Base-by-base conservation (phyloP, 2,797 vertebrate genomes). In the Ctenochaetus hawaiiensis region DNA sequence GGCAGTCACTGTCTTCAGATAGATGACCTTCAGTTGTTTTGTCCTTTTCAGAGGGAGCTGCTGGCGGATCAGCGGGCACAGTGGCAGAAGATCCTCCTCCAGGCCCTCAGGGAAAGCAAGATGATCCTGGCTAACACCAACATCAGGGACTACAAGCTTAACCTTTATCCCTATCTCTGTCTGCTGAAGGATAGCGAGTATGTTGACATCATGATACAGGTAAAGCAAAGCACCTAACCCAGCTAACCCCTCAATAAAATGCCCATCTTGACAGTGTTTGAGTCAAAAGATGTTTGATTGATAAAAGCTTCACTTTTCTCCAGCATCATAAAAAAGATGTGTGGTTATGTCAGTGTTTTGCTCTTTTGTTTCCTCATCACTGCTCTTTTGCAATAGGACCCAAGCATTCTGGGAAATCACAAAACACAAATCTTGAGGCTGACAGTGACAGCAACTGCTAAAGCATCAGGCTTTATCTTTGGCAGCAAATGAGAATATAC, bases 181-280 rank as follows among this genome's bases (percentile, higher is more conserved):
- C 82, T 98, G 85, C 92, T 99, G 77, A 88, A 94, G 0, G 97
- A 99, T 16, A 59, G 75, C 17, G 96, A 97, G 22, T 96, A 97
- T 0, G 95, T 96, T 45, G 91, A 92, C 80, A 94, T 98, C 83
- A 96, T 99, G 96, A 53, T 99, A 72, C 95, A 97, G 96, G 97
- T 99, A 87, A 90, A 10, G 53, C 47, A 63, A 49, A 56, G 48
- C 74, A 39, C 11, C 22, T 8, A 17, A 22, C 44, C 34, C 48
- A 59, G 41, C 47, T 39, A 41, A 0, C 49, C 0, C 0, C 52
- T 77, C 56, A 10, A 26, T 66, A 1, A 72, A 66, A 76, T 51
- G 30, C 23, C 67, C 44, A 53, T 44, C 43, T 48, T 67, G 4
- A 52, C 37, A 69, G 8, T 45, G 53, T 67, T 65, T 79, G 26